These are phyloP conservation scores for Drosophila prolongata DNA, from an alignment of 2,888 invertebrate genomes.

Conservation along the genomic window DNA sequence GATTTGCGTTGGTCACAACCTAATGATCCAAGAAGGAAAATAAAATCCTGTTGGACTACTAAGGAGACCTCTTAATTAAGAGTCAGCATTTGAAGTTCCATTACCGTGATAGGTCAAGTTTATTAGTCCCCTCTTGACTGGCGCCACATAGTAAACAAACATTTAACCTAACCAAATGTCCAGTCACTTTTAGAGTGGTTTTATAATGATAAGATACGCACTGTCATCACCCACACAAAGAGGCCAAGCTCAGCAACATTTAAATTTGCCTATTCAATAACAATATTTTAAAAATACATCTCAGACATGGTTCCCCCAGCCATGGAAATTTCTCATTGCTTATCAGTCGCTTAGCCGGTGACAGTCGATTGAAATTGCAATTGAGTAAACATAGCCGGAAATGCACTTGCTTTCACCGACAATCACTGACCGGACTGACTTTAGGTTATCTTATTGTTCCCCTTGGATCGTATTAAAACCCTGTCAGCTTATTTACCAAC, in stretches of 20 bases:
- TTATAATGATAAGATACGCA: conserved; percentile 34
- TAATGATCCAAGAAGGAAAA: conserved; percentile 18
- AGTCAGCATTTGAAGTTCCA: neutral
- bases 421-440: conserved; percentile 22
- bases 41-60: neutral
- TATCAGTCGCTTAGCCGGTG: conserved; percentile 53
- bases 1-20: conserved; percentile 16
- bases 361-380: conserved; percentile 59
- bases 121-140: conserved; percentile 51
- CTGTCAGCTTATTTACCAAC: neutral
- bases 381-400: conserved; percentile 74
- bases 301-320: conserved; percentile 1
- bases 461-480: conserved; percentile 1
- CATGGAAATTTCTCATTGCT: conserved; percentile 46
- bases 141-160: conserved; percentile 65
- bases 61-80: neutral
- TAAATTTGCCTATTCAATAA: conserved; percentile 54
- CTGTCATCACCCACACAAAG: conserved; percentile 45
- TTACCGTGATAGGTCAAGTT: conserved; percentile 34
- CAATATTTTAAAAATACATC: conserved; percentile 58
- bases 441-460: conserved; percentile 34
- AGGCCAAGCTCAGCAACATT: conserved; percentile 75
- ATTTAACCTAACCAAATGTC: conserved; percentile 58
- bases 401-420: conserved; percentile 77
- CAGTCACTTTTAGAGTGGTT: conserved; percentile 50